Evolutionary conservation across 2,113 vertebrate species (phyloP).

Genomic region (Platysteira castanea): DNA sequence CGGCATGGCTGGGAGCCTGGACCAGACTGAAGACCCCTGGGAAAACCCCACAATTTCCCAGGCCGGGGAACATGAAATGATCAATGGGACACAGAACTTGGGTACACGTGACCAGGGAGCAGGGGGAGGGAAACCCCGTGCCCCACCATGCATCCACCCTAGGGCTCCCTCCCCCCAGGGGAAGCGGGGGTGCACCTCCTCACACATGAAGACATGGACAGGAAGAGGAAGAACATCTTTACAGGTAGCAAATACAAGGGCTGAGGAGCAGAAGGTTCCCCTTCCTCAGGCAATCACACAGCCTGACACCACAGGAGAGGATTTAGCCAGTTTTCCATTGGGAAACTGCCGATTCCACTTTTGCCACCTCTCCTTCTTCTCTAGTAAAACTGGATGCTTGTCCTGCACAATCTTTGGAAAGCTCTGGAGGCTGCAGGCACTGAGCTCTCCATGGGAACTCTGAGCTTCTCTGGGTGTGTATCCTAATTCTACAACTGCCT

Average conservation of each 20-base stretch:
- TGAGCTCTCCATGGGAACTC: neutral
- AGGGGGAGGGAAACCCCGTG: too few relatives aligned
- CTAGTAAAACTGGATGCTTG: rapidly evolving
- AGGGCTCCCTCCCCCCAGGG: too few relatives aligned
- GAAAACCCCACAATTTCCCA: too few relatives aligned
- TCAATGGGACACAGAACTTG: too few relatives aligned
- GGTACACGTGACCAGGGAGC: too few relatives aligned
- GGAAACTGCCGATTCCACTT: neutral
- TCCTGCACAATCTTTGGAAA: neutral
- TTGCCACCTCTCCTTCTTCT: rapidly evolving
- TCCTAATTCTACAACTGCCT: neutral
- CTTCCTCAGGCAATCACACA: neutral
- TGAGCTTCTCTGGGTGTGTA: neutral
- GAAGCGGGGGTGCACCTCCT: too few relatives aligned
- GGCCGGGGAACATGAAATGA: too few relatives aligned
- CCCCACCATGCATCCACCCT: too few relatives aligned
- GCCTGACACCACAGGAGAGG: neutral
- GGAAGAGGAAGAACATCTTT: too few relatives aligned
- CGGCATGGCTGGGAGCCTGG: too few relatives aligned
- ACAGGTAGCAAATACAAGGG: neutral
- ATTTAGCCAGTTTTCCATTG: rapidly evolving
- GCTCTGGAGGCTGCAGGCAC: neutral
- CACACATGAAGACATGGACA: rapidly evolving
- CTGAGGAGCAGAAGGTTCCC: neutral
- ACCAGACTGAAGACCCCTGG: too few relatives aligned